Conservation (phyloP, 2,888 invertebrate genomes). For the Drosophila algonquin region DNA sequence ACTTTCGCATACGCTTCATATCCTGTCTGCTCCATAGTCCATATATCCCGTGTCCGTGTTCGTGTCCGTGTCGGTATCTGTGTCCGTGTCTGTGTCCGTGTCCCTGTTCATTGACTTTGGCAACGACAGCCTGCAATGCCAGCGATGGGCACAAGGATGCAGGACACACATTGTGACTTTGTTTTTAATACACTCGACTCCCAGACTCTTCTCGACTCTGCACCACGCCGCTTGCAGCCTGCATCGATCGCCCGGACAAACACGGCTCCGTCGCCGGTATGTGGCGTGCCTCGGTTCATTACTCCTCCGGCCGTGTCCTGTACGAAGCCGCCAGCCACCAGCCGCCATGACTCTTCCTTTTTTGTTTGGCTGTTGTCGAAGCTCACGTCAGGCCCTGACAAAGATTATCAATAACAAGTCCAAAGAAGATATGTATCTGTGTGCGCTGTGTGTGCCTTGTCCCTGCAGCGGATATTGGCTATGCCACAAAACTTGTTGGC, state of each 20-base stretch:
- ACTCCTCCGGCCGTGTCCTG: conserved; percentile 66
- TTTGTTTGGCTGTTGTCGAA: conserved; percentile 34
- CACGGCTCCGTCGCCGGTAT: conserved; percentile 61
- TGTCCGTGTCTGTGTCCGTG: conserved; percentile 58
- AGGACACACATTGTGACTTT: conserved; percentile 68
- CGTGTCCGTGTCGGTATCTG: conserved; percentile 58
- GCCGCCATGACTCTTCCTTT: conserved; percentile 32
- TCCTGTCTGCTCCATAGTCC: conserved; percentile 50
- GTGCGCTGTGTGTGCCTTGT: conserved; percentile 35
- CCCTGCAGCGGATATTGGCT: conserved; percentile 68
- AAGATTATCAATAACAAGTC: conserved; percentile 74
- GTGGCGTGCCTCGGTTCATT: conserved; percentile 67
- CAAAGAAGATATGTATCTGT: conserved; percentile 40
- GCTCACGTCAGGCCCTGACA: conserved; percentile 61
- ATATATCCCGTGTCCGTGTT: conserved; percentile 24
- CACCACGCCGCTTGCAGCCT: conserved; percentile 43
- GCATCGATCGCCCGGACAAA: conserved; percentile 75
- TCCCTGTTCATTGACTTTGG: conserved; percentile 76
- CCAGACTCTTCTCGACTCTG: conserved; percentile 16
- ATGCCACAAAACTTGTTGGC: conserved; percentile 52
- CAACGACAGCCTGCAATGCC: conserved; percentile 43
- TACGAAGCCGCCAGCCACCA: conserved; percentile 11
- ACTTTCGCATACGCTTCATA: conserved; percentile 71
- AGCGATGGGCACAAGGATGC: conserved; percentile 35
- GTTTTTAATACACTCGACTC: conserved; percentile 78